phyloP scores from a whole-genome alignment of 2,113 vertebrate species.

The Nothocercus julius region DNA sequence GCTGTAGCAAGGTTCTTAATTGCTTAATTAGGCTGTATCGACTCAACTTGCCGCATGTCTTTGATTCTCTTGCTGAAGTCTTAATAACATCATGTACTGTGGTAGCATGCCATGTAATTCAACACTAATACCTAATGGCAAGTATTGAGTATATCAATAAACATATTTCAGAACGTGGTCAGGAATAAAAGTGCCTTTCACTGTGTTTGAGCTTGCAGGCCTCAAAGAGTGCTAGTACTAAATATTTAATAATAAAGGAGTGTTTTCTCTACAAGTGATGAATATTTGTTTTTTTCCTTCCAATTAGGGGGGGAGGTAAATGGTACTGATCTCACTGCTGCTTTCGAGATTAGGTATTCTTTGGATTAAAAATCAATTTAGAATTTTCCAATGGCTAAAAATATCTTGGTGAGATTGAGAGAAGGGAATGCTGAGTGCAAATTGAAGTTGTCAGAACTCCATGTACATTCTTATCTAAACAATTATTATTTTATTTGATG shows the following conservation, averaged over 20 bases:
- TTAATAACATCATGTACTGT: not conserved
- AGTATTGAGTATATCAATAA: not conserved
- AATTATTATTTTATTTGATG: not conserved
- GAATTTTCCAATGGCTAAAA: not conserved
- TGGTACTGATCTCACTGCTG: not conserved
- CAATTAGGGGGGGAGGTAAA: not conserved
- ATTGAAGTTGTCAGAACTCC: not conserved
- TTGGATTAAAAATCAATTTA: not conserved
- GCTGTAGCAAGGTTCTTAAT: conserved; percentile 22
- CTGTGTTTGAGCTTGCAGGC: not conserved
- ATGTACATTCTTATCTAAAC: not conserved
- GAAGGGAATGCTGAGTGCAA: not conserved
- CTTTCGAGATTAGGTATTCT: not conserved
- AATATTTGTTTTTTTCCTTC: not conserved
- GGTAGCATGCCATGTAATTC: not conserved
- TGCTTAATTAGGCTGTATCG: conserved; percentile 20
- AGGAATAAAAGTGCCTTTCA: not conserved
- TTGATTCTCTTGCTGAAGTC: conserved; percentile 4
- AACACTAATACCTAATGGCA: not conserved
- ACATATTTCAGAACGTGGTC: not conserved
- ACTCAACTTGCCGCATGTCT: not conserved
- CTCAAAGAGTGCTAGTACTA: not conserved
- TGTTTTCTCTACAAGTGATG: conserved; percentile 2
- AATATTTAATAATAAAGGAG: conserved; percentile 46
- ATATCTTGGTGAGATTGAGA: not conserved